phyloP scores from a whole-genome alignment of 2,888 invertebrate species.

The Thereva unica region DNA sequence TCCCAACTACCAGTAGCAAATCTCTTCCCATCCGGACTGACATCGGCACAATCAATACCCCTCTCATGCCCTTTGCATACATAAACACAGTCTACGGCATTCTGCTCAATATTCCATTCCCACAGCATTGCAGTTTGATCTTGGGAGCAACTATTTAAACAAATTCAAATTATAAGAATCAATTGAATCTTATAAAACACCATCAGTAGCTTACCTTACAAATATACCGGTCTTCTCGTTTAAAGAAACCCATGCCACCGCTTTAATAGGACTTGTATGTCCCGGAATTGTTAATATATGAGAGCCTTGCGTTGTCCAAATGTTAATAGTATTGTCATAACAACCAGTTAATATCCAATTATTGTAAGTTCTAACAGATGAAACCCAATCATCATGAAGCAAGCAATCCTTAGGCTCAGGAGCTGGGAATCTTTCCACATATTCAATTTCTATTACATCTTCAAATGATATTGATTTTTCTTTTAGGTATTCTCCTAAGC shows the following conservation, averaged over 20 bases:
- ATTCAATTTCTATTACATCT: conserved; percentile 86
- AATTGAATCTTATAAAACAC: conserved; percentile 13
- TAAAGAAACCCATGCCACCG: conserved; percentile 81
- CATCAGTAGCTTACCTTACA: conserved; percentile 62
- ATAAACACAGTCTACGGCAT: conserved; percentile 77
- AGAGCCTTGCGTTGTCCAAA: conserved; percentile 87
- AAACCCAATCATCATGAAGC: conserved; percentile 98
- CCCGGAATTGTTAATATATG: conserved; percentile 83
- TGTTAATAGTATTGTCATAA: conserved; percentile 89
- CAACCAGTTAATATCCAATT: conserved; percentile 88
- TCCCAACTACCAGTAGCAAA: conserved; percentile 93
- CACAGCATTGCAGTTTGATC: conserved; percentile 91
- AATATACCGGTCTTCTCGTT: conserved; percentile 69
- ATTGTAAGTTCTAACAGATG: conserved; percentile 73
- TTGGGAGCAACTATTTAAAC: conserved; percentile 74
- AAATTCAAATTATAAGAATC: background rate
- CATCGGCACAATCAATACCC: conserved; percentile 84
- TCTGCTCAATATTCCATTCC: conserved; percentile 78
- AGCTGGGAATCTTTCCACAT: conserved; percentile 85
- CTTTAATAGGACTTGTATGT: conserved; percentile 85
- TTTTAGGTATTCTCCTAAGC: conserved; percentile 73
- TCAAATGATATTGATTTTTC: conserved; percentile 80
- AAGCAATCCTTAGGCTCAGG: conserved; percentile 92
- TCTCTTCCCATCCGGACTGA: conserved; percentile 67
- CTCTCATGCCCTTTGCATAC: conserved; percentile 90